Evolutionary conservation across 2,113 vertebrate genomes (phyloP), one percentile per base, ranked within the genome.

Genomic region (Lagenorhynchus albirostris): DNA sequence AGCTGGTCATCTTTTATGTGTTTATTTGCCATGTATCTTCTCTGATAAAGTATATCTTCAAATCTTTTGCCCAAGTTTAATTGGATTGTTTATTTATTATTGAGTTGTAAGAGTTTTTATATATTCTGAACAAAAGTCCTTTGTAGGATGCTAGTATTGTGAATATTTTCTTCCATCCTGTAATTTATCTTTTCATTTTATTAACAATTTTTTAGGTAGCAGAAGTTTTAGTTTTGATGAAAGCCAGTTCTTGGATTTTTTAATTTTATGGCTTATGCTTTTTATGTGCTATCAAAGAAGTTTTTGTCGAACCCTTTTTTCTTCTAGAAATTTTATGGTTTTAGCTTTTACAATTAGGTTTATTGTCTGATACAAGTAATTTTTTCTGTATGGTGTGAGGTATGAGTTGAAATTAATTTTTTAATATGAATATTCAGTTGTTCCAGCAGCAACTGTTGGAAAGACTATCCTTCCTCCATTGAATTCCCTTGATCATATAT

Each of bases 81-180:
- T 74, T 83, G 47, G 21, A 53, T 73, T 91, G 8, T 83, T 90
- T 94, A 5, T 31, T 92, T 84, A 68, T 88, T 90, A 60, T 29
- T 70, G 36, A 94, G 44, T 94, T 63, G 6, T 94, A 89, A 79
- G 41, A 55, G 4, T 77, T 84, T 81, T 96, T 86, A n/a, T 83
- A 47, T 94, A 50, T 89, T 67, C 65, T 92, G 23, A 90, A 86
- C 80, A 76, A 11, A 70, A 38, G 31, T 53, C 21, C 53, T 95
- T 91, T 81, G 17, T 84, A 87, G 68, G 41, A 79, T 33, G 50
- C 15, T 91, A 90, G 14, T 68, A 90, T 76, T 81, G 18, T 86
- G 82, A 97, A 94, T 91, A 58, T 94, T 91, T 91, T 95, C 60
- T 94, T 94, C 41, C 25, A 82, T 36, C 31, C 50, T 41, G 3